Evolutionary conservation across 2,113 vertebrate genomes (phyloP), one percentile per base, ranked within the genome.

Genomic region (Prinia subflava): DNA sequence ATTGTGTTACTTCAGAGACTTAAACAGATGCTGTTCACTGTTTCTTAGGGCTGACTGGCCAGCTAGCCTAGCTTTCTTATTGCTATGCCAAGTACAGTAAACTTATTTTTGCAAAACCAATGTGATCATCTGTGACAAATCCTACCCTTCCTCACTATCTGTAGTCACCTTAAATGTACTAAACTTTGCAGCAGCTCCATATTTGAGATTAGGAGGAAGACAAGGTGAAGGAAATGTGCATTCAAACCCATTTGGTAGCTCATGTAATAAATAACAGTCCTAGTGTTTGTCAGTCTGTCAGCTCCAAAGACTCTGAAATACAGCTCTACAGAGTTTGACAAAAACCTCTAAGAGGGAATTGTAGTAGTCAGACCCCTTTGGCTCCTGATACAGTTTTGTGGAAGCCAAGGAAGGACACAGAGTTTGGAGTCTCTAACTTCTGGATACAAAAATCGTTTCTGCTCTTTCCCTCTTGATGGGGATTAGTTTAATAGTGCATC

Each of bases 1-100:
- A 84, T 74, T 95, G 83, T 95, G 83, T 92, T 96, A 89, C 84
- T 93, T 95, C 75, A 83, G 92, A 94, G 93, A 86, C 81, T 94
- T 91, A 92, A 92, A 94, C 88, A 92, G 92, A 91, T 92, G 94
- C 83, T 84, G 52, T 78, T 93, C 91, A 70, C 87, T 91, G 35
- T 83, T 87, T 89, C 89, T 78, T 68, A 84, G 75, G 91, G 88
- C 92, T 92, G 92, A 65, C 81, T 88, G 80, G 87, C 47, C 84
- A 92, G 44, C 68, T 65, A 90, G 77, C 75, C 57, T 82, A 57
- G 68, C 37, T 90, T 83, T 80, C 76, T 68, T 69, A 83, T 39
- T 90, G 56, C 56, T 83, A 35, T 65, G 62, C 87, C 69, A 89
- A 73, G 46, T 89, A 83, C 7, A 0, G 83, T 92, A 69, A 95